Evolutionary conservation across 2,797 vertebrate species (phyloP), one percentile per base, ranked within the genome.

Genomic region (Eurystomus glaucurus): DNA sequence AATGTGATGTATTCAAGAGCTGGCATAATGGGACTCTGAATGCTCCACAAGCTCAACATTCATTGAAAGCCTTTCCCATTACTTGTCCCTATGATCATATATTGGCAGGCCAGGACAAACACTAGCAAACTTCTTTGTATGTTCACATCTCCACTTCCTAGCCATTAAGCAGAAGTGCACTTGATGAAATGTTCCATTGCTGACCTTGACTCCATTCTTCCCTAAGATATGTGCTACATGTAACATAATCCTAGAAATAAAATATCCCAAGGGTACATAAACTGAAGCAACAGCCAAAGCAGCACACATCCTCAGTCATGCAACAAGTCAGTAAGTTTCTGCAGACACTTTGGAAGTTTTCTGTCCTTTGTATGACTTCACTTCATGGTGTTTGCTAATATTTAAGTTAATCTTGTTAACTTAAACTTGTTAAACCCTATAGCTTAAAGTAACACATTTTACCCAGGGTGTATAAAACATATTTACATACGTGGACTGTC

Each of bases 211-310:
- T 66, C 2, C 2, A 1, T 54, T 88, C 3, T 57, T 48, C 14
- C 12, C 2, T 37, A 35, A 41, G 19, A 16, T 46, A 31, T 0
- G 0, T 60, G 7, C 5, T 31, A 25, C 5, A 7, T 28, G 11
- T 20, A 51, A 35, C 4, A 5, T 25, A 70, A 58, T 6, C 3
- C 3, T 25, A 65, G 31, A 62, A 88, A 31, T 45, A 75, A 94
- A 78, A 88, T 57, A 69, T 41, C 13, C 3, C 18, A 46, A 52
- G 10, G 7, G 5, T 7, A 43, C 13, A 16, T 39, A 43, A 64
- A 64, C 10, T 35, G 31, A 6, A 51, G 11, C 18, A 43, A 19
- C 75, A 76, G 39, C 10, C 16, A 55, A 70, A 64, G 17, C 6
- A 58, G 22, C 19, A 25, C 19, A n/a, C 19, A 22, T 0, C 23